Evolutionary conservation across 1,140 invertebrate genomes (phyloP).

Genomic region (Meteorus sp.): DNA sequence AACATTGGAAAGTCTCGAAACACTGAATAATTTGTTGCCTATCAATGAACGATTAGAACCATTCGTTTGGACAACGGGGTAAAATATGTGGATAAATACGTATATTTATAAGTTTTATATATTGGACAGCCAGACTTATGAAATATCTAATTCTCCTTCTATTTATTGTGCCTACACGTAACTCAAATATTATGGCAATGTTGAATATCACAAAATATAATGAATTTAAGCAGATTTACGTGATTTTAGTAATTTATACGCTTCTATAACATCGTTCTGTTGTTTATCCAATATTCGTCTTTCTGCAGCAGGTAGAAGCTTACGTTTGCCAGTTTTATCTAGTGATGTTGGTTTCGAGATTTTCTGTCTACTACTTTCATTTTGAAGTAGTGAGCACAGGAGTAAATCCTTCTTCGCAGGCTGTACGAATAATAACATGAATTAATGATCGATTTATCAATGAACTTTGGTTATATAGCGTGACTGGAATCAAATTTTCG

Average conservation of each 20-base stretch:
- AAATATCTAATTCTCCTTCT: background rate
- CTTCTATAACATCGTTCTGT: constrained; percentile 62
- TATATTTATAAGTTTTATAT: no score
- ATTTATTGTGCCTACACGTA: background rate
- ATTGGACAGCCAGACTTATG: no score
- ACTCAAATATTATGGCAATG: background rate
- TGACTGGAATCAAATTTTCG: no score
- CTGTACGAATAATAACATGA: constrained; percentile 53
- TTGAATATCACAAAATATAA: no score
- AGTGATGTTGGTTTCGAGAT: constrained; percentile 32
- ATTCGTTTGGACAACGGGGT: constrained; percentile 86
- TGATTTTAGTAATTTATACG: constrained; percentile 58
- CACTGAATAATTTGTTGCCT: constrained; percentile 82
- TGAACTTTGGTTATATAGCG: no score
- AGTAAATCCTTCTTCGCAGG: constrained; percentile 62
- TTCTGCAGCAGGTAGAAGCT: constrained; percentile 61
- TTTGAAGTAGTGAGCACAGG: constrained; percentile 57
- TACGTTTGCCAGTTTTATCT: constrained; percentile 62
- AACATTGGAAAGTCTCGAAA: constrained; percentile 82
- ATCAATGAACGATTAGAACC: constrained; percentile 83
- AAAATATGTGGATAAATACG: constrained; percentile 36
- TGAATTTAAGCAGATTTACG: constrained; percentile 1
- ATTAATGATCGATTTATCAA: no score
- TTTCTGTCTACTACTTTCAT: constrained; percentile 15
- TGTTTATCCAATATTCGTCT: constrained; percentile 63